Evolutionary conservation across 2,113 vertebrate genomes (phyloP).

Genomic region (Tursiops truncatus): DNA sequence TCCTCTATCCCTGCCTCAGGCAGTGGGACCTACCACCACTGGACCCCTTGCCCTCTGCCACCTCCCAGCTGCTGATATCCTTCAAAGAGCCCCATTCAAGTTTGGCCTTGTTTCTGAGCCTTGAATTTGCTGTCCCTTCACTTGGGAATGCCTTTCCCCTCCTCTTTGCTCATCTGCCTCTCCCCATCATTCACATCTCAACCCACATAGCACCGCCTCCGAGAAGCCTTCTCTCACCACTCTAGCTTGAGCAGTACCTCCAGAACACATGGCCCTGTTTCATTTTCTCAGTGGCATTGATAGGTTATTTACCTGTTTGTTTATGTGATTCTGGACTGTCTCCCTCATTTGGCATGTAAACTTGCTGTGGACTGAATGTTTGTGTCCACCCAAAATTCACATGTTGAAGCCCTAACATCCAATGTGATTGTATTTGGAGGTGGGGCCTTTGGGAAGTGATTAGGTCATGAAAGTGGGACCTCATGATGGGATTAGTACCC

Average conservation of each 20-base stretch:
- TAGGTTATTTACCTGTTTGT: not conserved
- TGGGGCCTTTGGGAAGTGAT: not conserved
- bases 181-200: not conserved
- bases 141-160: not conserved
- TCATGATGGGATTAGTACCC: not conserved
- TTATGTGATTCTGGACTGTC: not conserved
- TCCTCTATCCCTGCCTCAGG: not conserved
- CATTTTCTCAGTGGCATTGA: not conserved
- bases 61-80: not conserved
- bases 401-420: not conserved
- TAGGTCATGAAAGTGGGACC: not conserved
- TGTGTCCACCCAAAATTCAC: not conserved
- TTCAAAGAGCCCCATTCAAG: not conserved
- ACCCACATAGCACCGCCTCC: not conserved
- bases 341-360: not conserved
- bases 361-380: not conserved
- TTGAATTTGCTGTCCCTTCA: slow-evolving; percentile 8
- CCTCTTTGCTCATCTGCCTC: not conserved
- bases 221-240: not conserved
- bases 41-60: not conserved
- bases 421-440: not conserved
- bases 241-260: not conserved
- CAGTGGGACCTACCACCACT: not conserved
- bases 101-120: not conserved
- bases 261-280: not conserved